Evolutionary conservation across 2,113 vertebrate genomes (phyloP).

Genomic region (Galeopterus variegatus): DNA sequence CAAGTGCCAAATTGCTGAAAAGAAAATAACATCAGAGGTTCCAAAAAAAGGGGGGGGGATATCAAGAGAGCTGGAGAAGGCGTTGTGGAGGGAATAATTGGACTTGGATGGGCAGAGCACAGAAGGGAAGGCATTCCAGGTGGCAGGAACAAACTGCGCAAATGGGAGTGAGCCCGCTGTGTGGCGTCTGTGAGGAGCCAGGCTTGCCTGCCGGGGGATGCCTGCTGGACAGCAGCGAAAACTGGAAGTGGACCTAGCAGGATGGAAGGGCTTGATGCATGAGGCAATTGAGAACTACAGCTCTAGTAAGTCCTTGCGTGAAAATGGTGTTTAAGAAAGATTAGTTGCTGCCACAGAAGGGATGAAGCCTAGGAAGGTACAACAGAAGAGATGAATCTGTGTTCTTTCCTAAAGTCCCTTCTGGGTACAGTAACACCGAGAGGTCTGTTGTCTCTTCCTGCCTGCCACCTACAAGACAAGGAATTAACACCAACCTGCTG

Average conservation of each 20-base stretch:
- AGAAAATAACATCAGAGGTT: background rate
- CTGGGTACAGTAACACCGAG: background rate
- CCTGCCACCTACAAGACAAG: background rate
- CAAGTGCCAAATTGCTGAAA: background rate
- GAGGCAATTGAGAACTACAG: background rate
- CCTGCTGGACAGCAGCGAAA: background rate
- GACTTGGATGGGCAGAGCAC: background rate
- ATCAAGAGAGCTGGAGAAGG: background rate
- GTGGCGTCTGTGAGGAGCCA: background rate
- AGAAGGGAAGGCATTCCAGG: background rate
- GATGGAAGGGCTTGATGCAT: too few species aligned
- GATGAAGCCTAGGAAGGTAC: background rate
- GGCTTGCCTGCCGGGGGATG: background rate
- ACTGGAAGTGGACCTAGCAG: background rate
- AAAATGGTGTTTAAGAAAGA: background rate
- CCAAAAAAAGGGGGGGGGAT: background rate
- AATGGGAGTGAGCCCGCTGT: background rate
- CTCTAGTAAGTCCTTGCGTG: background rate
- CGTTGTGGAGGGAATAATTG: background rate
- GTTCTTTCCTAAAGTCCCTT: background rate
- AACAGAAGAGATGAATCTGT: background rate
- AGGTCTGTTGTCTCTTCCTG: background rate
- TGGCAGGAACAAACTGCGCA: background rate
- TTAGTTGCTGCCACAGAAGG: rapidly evolving
- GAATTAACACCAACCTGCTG: background rate